phyloP scores from a whole-genome alignment of 2,113 vertebrate species.

The Mellivora capensis region DNA sequence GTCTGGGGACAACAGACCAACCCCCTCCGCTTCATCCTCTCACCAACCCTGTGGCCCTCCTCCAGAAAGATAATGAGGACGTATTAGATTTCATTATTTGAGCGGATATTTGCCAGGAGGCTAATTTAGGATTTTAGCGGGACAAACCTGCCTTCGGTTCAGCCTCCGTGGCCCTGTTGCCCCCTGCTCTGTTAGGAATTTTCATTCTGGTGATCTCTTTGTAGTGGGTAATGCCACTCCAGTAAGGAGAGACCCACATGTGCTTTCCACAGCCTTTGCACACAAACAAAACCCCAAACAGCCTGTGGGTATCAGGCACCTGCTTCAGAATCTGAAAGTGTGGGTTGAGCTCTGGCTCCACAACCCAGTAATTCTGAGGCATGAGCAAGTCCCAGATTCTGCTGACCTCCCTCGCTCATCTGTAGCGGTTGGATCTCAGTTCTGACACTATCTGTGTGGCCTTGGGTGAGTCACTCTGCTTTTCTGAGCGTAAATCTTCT shows the following conservation, averaged over 20 bases:
- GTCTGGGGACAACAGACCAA: conserved; percentile 23
- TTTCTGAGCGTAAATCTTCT: not conserved
- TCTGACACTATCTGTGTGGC: not conserved
- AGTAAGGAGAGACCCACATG: not conserved
- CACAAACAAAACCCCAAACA: not conserved
- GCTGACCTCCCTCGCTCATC: not conserved
- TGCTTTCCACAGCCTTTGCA: not conserved
- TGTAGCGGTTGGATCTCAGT: not conserved
- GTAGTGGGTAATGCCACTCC: not conserved
- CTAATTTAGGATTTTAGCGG: not conserved
- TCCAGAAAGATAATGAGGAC: conserved; percentile 11
- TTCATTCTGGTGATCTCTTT: not conserved
- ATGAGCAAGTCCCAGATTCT: not conserved
- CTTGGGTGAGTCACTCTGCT: not conserved
- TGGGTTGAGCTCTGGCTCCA: not conserved
- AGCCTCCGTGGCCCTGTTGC: not conserved
- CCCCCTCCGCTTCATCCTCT: not conserved
- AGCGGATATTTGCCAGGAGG: not conserved
- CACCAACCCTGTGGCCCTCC: not conserved
- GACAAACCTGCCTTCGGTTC: not conserved
- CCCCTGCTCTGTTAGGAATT: not conserved
- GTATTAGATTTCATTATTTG: not conserved
- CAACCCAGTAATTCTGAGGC: too few species aligned
- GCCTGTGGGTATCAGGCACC: not conserved
- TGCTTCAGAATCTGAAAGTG: not conserved